These are phyloP conservation scores for Philotrypesis tridentata DNA, from an alignment of 1,140 invertebrate genomes.

Conservation along the genomic window DNA sequence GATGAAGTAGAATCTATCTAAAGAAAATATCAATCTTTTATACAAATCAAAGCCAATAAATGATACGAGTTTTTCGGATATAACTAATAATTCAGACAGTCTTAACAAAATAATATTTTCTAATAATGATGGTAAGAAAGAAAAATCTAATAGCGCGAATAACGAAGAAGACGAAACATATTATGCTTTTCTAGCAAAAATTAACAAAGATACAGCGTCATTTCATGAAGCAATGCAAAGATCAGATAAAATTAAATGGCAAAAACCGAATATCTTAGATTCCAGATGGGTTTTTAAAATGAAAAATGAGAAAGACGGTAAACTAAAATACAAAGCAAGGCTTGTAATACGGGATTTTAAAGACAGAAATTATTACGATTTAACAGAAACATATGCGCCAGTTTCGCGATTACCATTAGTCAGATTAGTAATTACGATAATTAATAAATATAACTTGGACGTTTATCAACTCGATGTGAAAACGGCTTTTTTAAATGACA, in stretches of 20 bases:
- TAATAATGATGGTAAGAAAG: no score
- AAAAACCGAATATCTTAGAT: constrained; percentile 37
- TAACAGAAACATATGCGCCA: constrained; percentile 59
- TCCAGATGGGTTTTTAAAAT: constrained; percentile 37
- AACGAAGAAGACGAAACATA: background rate
- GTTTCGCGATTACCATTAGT: constrained; percentile 57
- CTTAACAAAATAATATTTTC: no score
- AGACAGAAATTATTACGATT: constrained; percentile 56
- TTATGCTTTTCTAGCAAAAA: background rate
- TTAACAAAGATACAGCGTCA: background rate
- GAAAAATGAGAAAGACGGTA: background rate
- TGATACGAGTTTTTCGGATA: no score
- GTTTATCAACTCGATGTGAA: constrained; percentile 66
- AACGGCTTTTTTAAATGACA: no score
- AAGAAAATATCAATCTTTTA: background rate
- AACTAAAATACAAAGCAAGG: constrained; percentile 48
- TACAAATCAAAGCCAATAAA: background rate
- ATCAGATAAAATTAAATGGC: background rate
- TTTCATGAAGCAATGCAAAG: background rate
- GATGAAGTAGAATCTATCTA: no score
- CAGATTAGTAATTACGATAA: constrained; percentile 36
- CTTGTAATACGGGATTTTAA: constrained; percentile 58
- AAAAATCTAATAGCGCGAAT: no score
- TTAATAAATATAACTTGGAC: constrained; percentile 48
- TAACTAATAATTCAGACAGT: no score